A percentile compares a stretch with the other conserved stretches of the same genome.
These are phyloP conservation scores for Euglossa dilemma DNA, from an alignment of 1,140 invertebrate genomes.

Conservation along the genomic window DNA sequence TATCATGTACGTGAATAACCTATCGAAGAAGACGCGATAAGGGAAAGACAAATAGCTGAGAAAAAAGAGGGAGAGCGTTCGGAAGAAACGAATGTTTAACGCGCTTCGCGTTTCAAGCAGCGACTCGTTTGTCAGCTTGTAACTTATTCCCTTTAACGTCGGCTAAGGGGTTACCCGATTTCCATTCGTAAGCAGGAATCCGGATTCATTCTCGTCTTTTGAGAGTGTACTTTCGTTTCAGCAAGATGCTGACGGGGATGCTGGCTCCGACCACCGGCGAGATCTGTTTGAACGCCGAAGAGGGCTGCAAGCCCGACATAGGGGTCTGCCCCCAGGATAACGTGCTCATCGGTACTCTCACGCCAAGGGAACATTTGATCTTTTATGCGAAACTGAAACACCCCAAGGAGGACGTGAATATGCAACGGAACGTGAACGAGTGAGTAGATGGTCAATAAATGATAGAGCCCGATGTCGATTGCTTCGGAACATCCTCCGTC, in stretches of 20 bases:
- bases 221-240: slow-evolving; percentile 69
- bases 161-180: not conserved
- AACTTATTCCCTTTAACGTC: not conserved
- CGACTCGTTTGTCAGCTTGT: not conserved
- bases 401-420: slow-evolving; percentile 76
- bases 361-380: slow-evolving; percentile 90
- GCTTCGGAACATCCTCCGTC: not conserved
- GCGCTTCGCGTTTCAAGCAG: too few species aligned
- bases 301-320: slow-evolving; percentile 80
- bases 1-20: slow-evolving; percentile 85
- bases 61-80: too few species aligned
- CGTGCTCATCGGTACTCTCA: slow-evolving; percentile 90
- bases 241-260: slow-evolving; percentile 87
- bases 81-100: too few species aligned
- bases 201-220: slow-evolving; percentile 36
- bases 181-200: not conserved
- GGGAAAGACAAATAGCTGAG: not conserved
- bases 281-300: slow-evolving; percentile 81
- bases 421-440: slow-evolving; percentile 80
- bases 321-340: slow-evolving; percentile 94
- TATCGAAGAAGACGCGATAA: not conserved
- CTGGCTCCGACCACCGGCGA: slow-evolving; percentile 84
- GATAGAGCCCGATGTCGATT: not conserved
- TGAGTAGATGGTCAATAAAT: slow-evolving; percentile 65
- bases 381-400: slow-evolving; percentile 90